Percentiles rank a stretch among this genome's conserved stretches.
These are phyloP conservation scores for Vollenhovia emeryi DNA, from an alignment of 1,140 invertebrate genomes.

Conservation along the genomic window DNA sequence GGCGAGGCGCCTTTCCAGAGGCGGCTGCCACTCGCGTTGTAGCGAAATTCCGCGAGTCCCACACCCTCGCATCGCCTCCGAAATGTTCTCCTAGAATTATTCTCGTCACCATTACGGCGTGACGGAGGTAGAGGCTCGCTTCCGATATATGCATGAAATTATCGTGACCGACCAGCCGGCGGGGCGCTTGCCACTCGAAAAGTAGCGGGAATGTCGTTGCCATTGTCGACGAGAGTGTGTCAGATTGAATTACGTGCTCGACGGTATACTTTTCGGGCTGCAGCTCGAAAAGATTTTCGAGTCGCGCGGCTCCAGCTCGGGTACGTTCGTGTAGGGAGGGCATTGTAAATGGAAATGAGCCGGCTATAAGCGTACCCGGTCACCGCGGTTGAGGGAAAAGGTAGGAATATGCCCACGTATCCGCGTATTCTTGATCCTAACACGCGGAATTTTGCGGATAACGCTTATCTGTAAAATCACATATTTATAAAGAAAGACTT, in stretches of 20 bases:
- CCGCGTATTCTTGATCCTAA: background rate
- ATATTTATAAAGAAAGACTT: constrained; percentile 14
- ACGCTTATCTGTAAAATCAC: background rate
- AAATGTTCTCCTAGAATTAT: constrained; percentile 25
- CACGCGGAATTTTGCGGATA: background rate
- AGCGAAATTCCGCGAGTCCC: constrained; percentile 1
- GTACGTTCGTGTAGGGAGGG: background rate
- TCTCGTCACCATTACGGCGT: background rate
- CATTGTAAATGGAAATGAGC: constrained; percentile 42
- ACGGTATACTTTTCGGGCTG: constrained; percentile 18
- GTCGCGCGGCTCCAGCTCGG: background rate
- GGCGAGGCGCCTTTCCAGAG: background rate
- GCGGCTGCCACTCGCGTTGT: constrained; percentile 4
- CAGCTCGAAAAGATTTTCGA: constrained; percentile 21
- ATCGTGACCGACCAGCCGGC: constrained; percentile 16
- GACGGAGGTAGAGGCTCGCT: background rate
- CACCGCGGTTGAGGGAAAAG: background rate
- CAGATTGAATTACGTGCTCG: constrained; percentile 16
- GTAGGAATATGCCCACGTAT: background rate
- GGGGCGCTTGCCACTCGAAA: background rate
- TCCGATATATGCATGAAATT: constrained; percentile 50
- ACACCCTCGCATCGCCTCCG: background rate
- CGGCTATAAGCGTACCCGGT: background rate
- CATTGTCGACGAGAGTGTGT: constrained; percentile 21
- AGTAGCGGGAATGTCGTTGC: constrained; percentile 15